Conservation (phyloP, 2,888 invertebrate species). For the Diaphora mendica region DNA sequence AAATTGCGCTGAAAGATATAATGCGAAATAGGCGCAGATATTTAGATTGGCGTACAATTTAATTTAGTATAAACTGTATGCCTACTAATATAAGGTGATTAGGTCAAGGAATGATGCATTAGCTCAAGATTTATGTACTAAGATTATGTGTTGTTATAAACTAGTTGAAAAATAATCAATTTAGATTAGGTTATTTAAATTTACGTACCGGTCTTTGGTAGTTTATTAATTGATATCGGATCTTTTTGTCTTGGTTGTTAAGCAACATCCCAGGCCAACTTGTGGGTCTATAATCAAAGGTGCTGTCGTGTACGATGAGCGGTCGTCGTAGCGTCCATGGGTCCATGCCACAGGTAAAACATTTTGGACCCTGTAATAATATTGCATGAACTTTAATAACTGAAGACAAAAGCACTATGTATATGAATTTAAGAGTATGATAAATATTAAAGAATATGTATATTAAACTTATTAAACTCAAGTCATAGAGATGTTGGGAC, state of each 20-base stretch:
- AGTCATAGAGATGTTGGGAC: background rate
- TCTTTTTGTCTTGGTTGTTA: slow-evolving; percentile 80
- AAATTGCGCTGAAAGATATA: background rate
- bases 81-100: background rate
- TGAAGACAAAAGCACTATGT: too few species aligned
- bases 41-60: background rate
- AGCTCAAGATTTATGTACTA: background rate
- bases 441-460: too few species aligned
- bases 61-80: background rate
- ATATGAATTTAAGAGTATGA: too few species aligned
- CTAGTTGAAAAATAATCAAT: background rate
- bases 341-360: slow-evolving; percentile 78
- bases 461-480: too few species aligned
- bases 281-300: slow-evolving; percentile 80
- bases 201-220: slow-evolving; percentile 72
- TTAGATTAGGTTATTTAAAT: background rate
- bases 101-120: background rate
- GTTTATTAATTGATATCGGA: slow-evolving; percentile 78
- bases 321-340: slow-evolving; percentile 76
- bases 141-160: background rate
- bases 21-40: slow-evolving; percentile 5
- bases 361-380: slow-evolving; percentile 66
- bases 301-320: slow-evolving; percentile 79
- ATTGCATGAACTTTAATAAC: background rate
- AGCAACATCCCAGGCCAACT: slow-evolving; percentile 80